Percentiles rank a stretch among this genome's conserved stretches.
phyloP scores from a whole-genome alignment of 2,888 invertebrate species.

The Thereva nobilitata region DNA sequence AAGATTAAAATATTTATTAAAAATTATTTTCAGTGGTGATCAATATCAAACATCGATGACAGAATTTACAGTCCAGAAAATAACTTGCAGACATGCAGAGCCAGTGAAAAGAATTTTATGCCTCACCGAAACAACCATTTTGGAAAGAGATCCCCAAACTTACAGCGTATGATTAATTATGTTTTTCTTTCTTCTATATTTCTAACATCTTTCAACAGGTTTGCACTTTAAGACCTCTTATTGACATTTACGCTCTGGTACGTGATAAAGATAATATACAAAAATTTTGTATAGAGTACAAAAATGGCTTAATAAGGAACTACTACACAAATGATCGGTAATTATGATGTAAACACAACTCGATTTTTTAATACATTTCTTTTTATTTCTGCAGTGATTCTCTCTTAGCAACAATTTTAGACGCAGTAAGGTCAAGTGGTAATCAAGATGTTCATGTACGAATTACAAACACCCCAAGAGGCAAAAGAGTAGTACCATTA shows the following conservation, averaged over 20 bases:
- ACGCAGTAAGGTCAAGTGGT: slow-evolving; percentile 95
- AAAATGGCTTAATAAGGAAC: slow-evolving; percentile 84
- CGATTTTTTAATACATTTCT: slow-evolving; percentile 2
- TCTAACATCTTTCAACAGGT: slow-evolving; percentile 52
- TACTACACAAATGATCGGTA: slow-evolving; percentile 92
- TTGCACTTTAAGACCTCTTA: slow-evolving; percentile 79
- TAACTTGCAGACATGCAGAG: slow-evolving; percentile 79
- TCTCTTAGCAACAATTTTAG: slow-evolving; percentile 89
- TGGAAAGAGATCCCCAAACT: slow-evolving; percentile 96
- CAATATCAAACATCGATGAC: slow-evolving; percentile 94
- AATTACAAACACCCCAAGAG: slow-evolving; percentile 81
- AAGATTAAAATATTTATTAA: slow-evolving; percentile 22
- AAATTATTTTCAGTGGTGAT: slow-evolving; percentile 74
- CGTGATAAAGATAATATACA: slow-evolving; percentile 91
- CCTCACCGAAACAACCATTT: slow-evolving; percentile 90
- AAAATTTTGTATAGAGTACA: slow-evolving; percentile 90
- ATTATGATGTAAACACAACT: slow-evolving; percentile 19
- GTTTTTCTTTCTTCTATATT: not conserved
- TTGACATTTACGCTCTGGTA: slow-evolving; percentile 88
- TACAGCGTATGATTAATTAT: slow-evolving; percentile 69
- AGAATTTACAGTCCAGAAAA: slow-evolving; percentile 95
- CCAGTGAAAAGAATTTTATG: slow-evolving; percentile 88
- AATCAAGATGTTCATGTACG: slow-evolving; percentile 96
- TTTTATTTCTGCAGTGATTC: slow-evolving; percentile 73
- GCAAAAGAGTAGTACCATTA: slow-evolving; percentile 86